Percentiles rank a stretch among this genome's conserved stretches.
Conservation (phyloP, 2,113 vertebrate genomes). For the Heptranchias perlo region DNA sequence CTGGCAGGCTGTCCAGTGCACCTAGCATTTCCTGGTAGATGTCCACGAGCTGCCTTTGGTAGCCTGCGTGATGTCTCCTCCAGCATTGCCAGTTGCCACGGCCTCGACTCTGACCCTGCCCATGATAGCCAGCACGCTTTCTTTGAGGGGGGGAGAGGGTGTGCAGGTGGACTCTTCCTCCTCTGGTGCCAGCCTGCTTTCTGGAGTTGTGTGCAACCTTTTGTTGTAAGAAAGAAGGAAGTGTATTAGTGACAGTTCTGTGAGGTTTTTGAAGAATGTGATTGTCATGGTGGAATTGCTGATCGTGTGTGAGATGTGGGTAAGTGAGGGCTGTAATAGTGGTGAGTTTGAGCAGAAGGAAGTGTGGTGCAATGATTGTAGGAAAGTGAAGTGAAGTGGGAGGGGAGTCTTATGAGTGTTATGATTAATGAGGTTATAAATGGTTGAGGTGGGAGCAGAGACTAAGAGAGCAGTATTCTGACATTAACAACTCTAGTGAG, state of each 20-base stretch:
- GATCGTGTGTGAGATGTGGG: neutral
- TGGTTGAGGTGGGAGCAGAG: neutral
- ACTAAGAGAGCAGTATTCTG: too few relatives aligned
- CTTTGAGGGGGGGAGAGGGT: neutral
- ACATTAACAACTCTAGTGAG: too few relatives aligned
- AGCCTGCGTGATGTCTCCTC: neutral
- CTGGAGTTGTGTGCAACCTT: neutral
- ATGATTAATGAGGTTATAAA: neutral
- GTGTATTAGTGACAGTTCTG: too few relatives aligned
- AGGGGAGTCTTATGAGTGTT: neutral
- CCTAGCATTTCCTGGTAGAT: neutral
- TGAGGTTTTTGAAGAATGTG: too few relatives aligned
- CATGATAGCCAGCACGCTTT: neutral
- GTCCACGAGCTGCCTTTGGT: neutral
- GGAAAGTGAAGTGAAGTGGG: neutral
- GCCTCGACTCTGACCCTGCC: neutral
- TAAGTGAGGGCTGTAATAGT: neutral
- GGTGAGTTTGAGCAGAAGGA: neutral
- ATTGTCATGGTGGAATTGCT: too few relatives aligned
- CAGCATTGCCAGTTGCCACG: neutral
- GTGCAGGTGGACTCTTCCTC: neutral
- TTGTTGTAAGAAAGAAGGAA: neutral
- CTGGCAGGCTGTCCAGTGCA: neutral
- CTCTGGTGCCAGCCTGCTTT: neutral
- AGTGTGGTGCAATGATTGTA: neutral